Conservation (phyloP, 2,797 vertebrate species). For the Enteromius argenteus region DNA sequence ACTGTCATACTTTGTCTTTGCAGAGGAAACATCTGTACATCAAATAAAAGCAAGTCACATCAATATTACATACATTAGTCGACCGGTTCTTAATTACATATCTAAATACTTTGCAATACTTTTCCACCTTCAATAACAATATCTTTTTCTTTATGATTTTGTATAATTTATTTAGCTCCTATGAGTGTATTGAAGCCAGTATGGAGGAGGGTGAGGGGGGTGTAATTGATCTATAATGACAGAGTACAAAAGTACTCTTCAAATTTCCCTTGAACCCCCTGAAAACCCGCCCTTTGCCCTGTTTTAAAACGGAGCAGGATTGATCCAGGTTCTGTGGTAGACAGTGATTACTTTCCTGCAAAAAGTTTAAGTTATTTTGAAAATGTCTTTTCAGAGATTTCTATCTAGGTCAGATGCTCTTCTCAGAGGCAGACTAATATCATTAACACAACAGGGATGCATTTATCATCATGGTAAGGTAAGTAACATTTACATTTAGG, state of each 20-base stretch:
- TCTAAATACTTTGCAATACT: no score
- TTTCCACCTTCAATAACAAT: no score
- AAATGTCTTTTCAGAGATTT: constrained; percentile 51
- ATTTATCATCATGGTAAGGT: constrained; percentile 46
- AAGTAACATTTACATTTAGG: constrained; percentile 17
- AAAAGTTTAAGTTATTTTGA: constrained; percentile 32
- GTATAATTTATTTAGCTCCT: not conserved
- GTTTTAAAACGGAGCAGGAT: constrained; percentile 34
- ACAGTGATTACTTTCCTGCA: constrained; percentile 38
- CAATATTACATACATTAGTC: no score
- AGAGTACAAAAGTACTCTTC: constrained; percentile 6
- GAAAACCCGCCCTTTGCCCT: constrained; percentile 40
- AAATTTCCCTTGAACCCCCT: not conserved
- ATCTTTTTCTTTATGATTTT: not conserved
- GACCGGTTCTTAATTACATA: no score
- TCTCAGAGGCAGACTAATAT: constrained; percentile 49
- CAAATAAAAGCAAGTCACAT: no score
- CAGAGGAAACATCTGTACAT: no score
- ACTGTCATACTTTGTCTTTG: no score
- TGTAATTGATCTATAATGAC: constrained; percentile 1
- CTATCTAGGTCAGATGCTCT: constrained; percentile 43
- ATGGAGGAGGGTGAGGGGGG: no score
- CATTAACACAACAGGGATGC: constrained; percentile 27
- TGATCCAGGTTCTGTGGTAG: constrained; percentile 23
- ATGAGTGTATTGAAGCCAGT: not conserved